These are phyloP conservation scores for Tenualosa thibaudeaui DNA, from an alignment of 2,797 vertebrate species.

Conservation along the genomic window DNA sequence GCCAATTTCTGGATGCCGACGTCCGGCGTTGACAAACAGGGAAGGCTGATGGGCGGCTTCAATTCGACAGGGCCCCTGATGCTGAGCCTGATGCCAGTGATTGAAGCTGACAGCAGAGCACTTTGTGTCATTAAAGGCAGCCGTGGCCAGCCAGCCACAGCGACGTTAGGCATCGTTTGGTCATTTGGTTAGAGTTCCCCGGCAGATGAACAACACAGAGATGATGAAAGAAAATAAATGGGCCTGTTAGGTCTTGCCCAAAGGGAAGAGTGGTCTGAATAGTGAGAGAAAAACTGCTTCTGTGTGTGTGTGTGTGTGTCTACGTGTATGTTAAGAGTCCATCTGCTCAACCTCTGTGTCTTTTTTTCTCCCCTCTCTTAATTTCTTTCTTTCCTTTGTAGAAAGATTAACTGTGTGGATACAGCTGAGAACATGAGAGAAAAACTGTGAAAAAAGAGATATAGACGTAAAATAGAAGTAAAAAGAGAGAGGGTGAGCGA, in stretches of 20 bases:
- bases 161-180: not conserved
- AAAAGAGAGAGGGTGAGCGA: too few species aligned
- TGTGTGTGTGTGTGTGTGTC: not conserved
- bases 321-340: constrained; percentile 52
- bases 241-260: not conserved
- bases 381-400: not conserved
- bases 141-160: constrained; percentile 33
- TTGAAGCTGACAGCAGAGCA: constrained; percentile 51
- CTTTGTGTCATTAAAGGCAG: constrained; percentile 47
- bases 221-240: not conserved
- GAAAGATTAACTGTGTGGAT: not conserved
- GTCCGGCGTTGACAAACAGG: constrained; percentile 42
- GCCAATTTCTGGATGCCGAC: constrained; percentile 53
- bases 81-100: not conserved
- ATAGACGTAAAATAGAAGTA: not conserved
- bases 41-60: constrained; percentile 51
- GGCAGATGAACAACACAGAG: not conserved
- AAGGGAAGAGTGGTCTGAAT: not conserved
- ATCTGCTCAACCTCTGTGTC: constrained; percentile 57
- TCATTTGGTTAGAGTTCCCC: not conserved
- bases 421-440: not conserved
- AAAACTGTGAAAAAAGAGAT: not conserved
- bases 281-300: constrained; percentile 7
- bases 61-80: constrained; percentile 6
- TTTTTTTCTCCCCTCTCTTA: not conserved